phyloP scores from a whole-genome alignment of 2,113 vertebrate genomes.

The Dipodomys ordii region DNA sequence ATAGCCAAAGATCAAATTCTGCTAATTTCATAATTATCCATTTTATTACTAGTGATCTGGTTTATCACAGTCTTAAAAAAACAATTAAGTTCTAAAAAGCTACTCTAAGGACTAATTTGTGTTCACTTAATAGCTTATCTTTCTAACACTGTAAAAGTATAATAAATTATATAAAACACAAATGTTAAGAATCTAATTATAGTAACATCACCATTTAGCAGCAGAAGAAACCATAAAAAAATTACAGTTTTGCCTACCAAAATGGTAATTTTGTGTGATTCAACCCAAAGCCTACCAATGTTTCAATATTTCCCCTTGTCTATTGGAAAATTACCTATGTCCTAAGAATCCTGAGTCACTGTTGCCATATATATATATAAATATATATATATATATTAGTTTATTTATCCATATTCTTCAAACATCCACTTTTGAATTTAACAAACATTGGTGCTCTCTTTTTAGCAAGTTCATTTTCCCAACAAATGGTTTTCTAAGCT shows the following conservation, averaged over 20 bases:
- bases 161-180: slow-evolving; percentile 31
- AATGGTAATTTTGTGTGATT: background rate
- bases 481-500: background rate
- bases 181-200: background rate
- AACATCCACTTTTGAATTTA: background rate
- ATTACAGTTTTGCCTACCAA: background rate
- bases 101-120: slow-evolving; percentile 33
- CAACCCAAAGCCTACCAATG: background rate
- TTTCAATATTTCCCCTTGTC: background rate
- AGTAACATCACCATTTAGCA: background rate
- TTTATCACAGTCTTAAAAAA: slow-evolving; percentile 54
- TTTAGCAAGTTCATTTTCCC: background rate
- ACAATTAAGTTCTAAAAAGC: slow-evolving; percentile 55
- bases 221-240: background rate
- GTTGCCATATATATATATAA: background rate
- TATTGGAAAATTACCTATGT: background rate
- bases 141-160: slow-evolving; percentile 26
- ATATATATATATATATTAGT: background rate
- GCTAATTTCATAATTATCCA: slow-evolving; percentile 53
- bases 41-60: slow-evolving; percentile 52
- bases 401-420: background rate
- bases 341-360: background rate
- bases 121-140: slow-evolving; percentile 48
- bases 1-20: slow-evolving; percentile 59
- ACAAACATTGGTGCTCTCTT: background rate